Conservation (phyloP, 2,888 invertebrate genomes). For the Acanthosepion esculentum region DNA sequence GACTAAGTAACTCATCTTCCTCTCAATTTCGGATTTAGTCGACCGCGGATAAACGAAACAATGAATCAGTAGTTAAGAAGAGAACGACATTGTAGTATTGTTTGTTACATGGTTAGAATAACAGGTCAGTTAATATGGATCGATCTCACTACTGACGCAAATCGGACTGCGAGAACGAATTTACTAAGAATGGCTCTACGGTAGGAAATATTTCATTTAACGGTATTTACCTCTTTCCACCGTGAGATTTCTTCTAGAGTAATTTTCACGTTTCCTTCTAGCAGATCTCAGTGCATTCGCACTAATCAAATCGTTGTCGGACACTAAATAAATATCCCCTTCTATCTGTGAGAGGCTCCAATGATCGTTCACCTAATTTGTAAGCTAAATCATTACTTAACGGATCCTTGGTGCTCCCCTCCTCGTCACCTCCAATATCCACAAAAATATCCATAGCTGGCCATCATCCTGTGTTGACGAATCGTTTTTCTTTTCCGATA, state of each 20-base stretch:
- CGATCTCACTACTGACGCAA: too few relatives aligned
- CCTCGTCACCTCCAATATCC: neutral
- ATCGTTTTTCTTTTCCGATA: neutral
- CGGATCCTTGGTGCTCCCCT: neutral
- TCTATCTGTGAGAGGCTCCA: neutral
- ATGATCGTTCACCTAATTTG: neutral
- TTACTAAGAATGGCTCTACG: too few relatives aligned
- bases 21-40: too few relatives aligned
- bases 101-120: too few relatives aligned
- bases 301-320: neutral
- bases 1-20: too few relatives aligned
- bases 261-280: neutral
- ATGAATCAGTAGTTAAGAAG: too few relatives aligned
- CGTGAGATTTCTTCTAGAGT: neutral
- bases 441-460: neutral
- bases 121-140: too few relatives aligned
- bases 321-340: neutral
- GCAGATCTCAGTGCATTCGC: neutral
- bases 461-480: neutral
- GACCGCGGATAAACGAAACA: too few relatives aligned
- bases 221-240: too few relatives aligned
- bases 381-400: neutral
- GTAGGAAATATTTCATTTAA: too few relatives aligned
- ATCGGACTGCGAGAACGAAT: too few relatives aligned
- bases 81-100: too few relatives aligned